Conservation (phyloP, 2,888 invertebrate genomes). For the Macrosiphum euphorbiae region DNA sequence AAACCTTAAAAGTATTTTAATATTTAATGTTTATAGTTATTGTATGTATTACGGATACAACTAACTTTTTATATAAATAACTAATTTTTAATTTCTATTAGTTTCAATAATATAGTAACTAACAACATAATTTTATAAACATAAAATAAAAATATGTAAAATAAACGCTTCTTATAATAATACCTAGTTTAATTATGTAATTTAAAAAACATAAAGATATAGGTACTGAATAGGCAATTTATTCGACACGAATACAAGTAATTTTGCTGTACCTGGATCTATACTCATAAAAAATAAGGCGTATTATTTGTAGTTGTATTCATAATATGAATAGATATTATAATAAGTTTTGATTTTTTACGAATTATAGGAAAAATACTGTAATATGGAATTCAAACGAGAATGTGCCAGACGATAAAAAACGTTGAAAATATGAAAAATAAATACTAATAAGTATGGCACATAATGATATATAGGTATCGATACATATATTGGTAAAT, state of each 20-base stretch:
- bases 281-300: not conserved
- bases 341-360: not conserved
- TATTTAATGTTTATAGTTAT: not conserved
- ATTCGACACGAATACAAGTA: not conserved
- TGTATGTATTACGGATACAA: not conserved
- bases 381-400: not conserved
- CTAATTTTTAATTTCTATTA: not conserved
- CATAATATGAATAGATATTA: not conserved
- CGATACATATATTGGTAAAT: not conserved
- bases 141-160: not conserved
- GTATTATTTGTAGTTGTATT: not conserved
- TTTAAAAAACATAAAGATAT: not conserved
- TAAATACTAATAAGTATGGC: not conserved
- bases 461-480: not conserved
- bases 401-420: not conserved
- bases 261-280: not conserved
- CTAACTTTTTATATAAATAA: not conserved
- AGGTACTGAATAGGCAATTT: not conserved
- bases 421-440: not conserved
- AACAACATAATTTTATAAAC: not conserved
- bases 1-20: not conserved
- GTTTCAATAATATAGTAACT: not conserved
- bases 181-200: not conserved
- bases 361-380: not conserved
- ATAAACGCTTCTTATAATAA: not conserved